These are phyloP conservation scores for Aspidapion aeneum DNA, from an alignment of 2,888 invertebrate genomes.

Conservation along the genomic window DNA sequence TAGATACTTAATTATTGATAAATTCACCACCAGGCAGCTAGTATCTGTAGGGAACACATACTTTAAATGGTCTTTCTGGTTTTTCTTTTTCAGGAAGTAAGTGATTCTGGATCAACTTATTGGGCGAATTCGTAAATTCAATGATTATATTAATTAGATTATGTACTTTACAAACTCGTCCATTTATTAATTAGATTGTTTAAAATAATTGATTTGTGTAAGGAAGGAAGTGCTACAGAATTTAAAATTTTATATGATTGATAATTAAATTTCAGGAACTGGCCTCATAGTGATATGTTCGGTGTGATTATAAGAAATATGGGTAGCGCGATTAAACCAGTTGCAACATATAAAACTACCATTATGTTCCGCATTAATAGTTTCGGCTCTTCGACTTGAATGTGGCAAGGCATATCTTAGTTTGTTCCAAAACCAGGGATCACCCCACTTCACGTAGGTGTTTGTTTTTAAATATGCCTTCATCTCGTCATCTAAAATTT, in stretches of 20 bases:
- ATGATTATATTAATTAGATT: no score
- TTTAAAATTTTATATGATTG: no score
- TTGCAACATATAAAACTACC: background rate
- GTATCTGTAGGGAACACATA: slow-evolving; percentile 72
- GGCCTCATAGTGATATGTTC: background rate
- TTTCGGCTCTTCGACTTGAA: slow-evolving; percentile 35
- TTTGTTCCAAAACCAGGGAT: slow-evolving; percentile 81
- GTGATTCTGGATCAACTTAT: no score
- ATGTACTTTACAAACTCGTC: no score
- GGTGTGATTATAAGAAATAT: background rate
- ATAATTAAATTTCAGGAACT: background rate
- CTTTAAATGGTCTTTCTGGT: slow-evolving; percentile 59
- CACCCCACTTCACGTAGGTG: slow-evolving; percentile 79
- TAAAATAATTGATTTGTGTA: no score
- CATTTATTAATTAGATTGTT: no score
- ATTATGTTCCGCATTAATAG: background rate
- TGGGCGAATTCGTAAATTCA: no score
- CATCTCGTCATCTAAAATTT: slow-evolving; percentile 61
- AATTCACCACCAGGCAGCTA: slow-evolving; percentile 71
- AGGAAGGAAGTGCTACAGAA: no score
- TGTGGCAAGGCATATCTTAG: slow-evolving; percentile 70
- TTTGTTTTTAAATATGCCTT: slow-evolving; percentile 69
- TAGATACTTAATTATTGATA: slow-evolving; percentile 67
- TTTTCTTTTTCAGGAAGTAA: slow-evolving; percentile 62
- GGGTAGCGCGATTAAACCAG: background rate